phyloP scores from a whole-genome alignment of 2,113 vertebrate genomes.

The Fregetta grallaria region DNA sequence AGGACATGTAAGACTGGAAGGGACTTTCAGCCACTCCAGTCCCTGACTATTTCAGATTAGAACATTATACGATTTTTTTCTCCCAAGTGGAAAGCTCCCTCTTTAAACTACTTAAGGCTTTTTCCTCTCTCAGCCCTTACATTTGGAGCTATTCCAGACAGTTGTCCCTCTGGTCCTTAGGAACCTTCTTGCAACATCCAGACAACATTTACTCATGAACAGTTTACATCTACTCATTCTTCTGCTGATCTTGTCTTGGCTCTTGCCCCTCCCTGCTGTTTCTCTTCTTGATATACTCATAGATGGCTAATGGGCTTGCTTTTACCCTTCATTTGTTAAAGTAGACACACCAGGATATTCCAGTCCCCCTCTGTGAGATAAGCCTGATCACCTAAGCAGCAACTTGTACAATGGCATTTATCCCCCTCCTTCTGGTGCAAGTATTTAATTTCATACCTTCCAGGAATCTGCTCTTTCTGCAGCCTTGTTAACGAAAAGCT shows the following conservation, averaged over 20 bases:
- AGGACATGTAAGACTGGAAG: not conserved
- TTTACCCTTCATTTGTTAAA: not conserved
- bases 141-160: not conserved
- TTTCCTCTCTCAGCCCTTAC: not conserved
- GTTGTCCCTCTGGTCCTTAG: not conserved
- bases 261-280: not conserved
- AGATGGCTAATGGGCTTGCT: not conserved
- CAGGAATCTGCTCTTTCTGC: not conserved
- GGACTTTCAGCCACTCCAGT: not conserved
- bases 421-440: not conserved
- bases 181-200: slow-evolving; percentile 2
- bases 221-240: not conserved
- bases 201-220: not conserved
- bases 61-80: not conserved
- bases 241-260: not conserved
- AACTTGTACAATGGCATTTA: not conserved
- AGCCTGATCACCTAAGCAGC: not conserved
- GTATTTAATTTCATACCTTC: not conserved
- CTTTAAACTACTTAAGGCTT: not conserved
- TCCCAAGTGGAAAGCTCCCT: not conserved
- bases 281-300: not conserved
- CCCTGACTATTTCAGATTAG: not conserved
- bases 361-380: not conserved
- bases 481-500: not conserved
- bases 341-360: not conserved